Conservation (phyloP, 2,888 invertebrate species). For the Harpalus rufipes region DNA sequence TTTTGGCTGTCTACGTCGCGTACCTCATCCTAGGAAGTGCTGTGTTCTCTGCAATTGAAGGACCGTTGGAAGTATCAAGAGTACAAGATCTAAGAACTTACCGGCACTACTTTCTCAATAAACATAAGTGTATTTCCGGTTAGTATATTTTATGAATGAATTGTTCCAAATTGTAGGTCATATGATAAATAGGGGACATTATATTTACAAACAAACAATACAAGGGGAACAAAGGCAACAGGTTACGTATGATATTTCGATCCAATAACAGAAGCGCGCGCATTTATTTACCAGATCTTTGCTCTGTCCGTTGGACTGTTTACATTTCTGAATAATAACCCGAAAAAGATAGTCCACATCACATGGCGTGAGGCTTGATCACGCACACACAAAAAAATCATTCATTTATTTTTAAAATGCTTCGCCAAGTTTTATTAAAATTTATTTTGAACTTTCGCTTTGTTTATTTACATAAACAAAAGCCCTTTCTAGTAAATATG, state of each 20-base stretch:
- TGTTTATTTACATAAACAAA: too few species aligned
- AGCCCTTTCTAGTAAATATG: too few species aligned
- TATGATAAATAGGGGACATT: not conserved
- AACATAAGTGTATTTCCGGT: conserved; percentile 85
- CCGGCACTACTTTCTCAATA: conserved; percentile 81
- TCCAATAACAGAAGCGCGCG: conserved; percentile 26
- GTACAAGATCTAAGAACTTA: conserved; percentile 79
- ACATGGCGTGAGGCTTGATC: not conserved
- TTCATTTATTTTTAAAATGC: not conserved
- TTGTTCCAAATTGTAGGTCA: conserved; percentile 5
- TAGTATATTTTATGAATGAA: conserved; percentile 72
- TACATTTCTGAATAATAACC: conserved; percentile 50
- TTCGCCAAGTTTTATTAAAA: not conserved
- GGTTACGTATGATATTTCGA: conserved; percentile 62
- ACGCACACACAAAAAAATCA: not conserved
- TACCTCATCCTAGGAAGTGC: conserved; percentile 86
- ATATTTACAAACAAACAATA: conserved; percentile 39
- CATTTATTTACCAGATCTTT: conserved; percentile 55
- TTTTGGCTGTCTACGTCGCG: conserved; percentile 78
- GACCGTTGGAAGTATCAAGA: conserved; percentile 83
- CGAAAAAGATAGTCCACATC: conserved; percentile 36
- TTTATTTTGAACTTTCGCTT: not conserved
- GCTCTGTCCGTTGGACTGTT: conserved; percentile 46
- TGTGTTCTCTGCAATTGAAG: conserved; percentile 89
- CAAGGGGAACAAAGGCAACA: conserved; percentile 57